A percentile compares a stretch with the other conserved stretches of the same genome.
These are phyloP conservation scores for Microctonus aethiopoides DNA, from an alignment of 2,888 invertebrate genomes.

Conservation along the genomic window DNA sequence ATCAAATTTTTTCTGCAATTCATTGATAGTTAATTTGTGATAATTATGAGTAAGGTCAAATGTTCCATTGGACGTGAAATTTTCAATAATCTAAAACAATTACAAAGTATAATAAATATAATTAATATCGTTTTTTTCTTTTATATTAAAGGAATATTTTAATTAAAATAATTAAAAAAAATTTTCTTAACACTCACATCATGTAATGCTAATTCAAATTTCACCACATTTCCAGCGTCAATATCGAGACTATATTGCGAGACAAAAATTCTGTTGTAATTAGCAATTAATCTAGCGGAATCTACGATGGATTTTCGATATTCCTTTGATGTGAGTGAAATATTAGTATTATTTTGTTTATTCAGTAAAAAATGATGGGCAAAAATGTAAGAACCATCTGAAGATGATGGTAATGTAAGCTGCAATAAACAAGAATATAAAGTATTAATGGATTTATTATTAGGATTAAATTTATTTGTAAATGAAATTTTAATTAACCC, in stretches of 20 bases:
- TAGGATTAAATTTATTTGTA: neutral
- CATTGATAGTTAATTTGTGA: neutral
- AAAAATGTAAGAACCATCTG: too few species aligned
- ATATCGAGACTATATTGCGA: neutral
- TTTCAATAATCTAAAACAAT: neutral
- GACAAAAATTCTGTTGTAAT: neutral
- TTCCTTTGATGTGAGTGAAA: neutral
- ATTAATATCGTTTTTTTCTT: too few species aligned
- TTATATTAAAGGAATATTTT: too few species aligned
- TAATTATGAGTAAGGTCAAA: neutral
- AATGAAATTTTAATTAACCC: conserved; percentile 8
- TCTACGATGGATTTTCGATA: conserved; percentile 10
- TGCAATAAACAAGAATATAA: neutral
- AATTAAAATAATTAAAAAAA: neutral
- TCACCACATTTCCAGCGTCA: conserved; percentile 12
- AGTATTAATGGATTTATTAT: neutral
- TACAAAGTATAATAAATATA: too few species aligned
- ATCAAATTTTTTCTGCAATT: neutral
- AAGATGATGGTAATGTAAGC: conserved; percentile 5
- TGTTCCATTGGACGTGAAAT: too few species aligned
- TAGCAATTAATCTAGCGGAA: conserved; percentile 9
- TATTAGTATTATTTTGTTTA: neutral
- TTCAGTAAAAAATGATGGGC: neutral
- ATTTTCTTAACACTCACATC: neutral
- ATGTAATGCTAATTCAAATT: conserved; percentile 16